Base-by-base conservation (phyloP, 2,113 vertebrate genomes). In the Atractosteus spatula region DNA sequence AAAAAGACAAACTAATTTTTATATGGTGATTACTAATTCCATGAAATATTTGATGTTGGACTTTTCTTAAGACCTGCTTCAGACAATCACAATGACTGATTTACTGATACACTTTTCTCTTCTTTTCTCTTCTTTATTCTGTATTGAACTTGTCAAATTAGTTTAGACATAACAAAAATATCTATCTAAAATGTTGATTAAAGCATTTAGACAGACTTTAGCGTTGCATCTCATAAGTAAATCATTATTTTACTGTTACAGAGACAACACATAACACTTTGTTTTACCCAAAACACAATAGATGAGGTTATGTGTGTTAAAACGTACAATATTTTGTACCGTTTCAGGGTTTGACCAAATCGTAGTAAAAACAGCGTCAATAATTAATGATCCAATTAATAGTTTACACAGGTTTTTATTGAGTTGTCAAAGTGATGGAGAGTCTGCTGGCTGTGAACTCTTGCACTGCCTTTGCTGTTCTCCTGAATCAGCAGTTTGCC, bases 321-420 rank as follows among this genome's bases (percentile, higher is more conserved):
- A 44, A 51, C 68, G 61, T 45, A 62, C 12, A 43, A 54, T 77
- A 69, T 77, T 69, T 79, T 68, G 10, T 47, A 66, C 71, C 77
- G 64, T 69, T 75, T 57, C 54, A 55, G 63, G 13, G 55, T 69
- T 76, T 80, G 75, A 77, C 82, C 29, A 62, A 83, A 86, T 82
- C 80, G 82, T 91, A 87, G 85, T 91, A 85, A 91, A 92, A 83
- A 81, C 62, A 83, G 88, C 81, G 86, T 91, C 89, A 93, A 84
- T 93, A 95, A 94, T 92, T 94, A 93, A 92, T 92, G 91, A 91
- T 87, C 86, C 91, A 92, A 93, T 95, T 94, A 93, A 90, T 90
- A 86, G 85, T 92, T 93, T 93, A 92, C 90, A 92, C 85, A 88
- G 85, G 76, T 89, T 92, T 94, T 92, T 92, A 92, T 91, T 93